Evolutionary conservation across 2,113 vertebrate genomes (phyloP), one percentile per base, ranked within the genome.

Genomic region (Coracopsis vasa): DNA sequence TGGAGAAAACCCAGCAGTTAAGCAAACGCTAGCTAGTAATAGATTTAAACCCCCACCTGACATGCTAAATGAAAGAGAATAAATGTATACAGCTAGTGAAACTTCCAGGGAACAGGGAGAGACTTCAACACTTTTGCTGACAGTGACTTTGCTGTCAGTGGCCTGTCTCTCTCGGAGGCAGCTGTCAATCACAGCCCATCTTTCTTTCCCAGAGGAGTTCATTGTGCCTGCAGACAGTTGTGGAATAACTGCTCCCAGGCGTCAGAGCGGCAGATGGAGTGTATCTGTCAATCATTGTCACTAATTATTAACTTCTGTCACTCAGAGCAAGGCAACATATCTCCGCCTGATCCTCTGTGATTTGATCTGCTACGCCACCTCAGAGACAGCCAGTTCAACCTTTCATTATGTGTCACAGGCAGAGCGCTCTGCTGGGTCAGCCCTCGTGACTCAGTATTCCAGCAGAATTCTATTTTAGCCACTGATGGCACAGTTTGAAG

Each of bases 221-320:
- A 98, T 98, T 99, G 98, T 98, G 99, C 99, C 99, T 97, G 98
- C 98, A 99, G 99, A 99, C 98, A 99, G 98, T 96, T 96, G 98
- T 97, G 99, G 98, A 98, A 99, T 97, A 98, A 98, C 98, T 97
- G 99, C 99, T 99, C 98, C 98, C 97, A 97, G 99, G 98, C 98
- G 98, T 98, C 98, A 61, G 98, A 98, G 99, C 98, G 98, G 98
- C 99, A 99, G 98, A 99, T 98, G 98, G 99, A 99, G 98, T 98
- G 98, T 98, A 98, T 95, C 99, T 99, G 99, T 99, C 99, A 99
- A 99, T 99, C 99, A 99, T 99, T 99, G 99, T 99, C 99, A 99
- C 99, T 99, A 99, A 99, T 99, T 99, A 99, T 99, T 99, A 99
- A 99, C 99, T 99, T 99, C 99, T 99, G 99, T 99, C 99, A 99